Evolutionary conservation across 2,113 vertebrate genomes (phyloP), one percentile per base, ranked within the genome.

Genomic region (Anoura caudifer): DNA sequence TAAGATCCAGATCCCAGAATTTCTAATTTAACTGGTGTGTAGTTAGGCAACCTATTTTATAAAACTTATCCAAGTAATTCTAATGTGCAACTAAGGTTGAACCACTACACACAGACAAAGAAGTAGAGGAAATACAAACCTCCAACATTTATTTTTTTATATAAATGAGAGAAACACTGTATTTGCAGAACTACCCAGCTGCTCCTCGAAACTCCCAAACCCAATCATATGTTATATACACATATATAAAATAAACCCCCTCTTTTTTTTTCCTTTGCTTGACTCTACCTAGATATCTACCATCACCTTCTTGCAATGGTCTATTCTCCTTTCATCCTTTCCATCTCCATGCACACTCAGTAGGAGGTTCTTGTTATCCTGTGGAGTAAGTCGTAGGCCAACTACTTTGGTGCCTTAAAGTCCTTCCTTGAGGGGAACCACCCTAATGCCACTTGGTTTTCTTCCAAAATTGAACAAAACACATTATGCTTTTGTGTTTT

Each of bases 61-160:
- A 91, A 87, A 84, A 79, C 22, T 54, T 95, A 31, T 31, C 54
- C 47, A 89, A 47, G 36, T 95, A 56, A 95, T 94, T 91, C 72
- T 79, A 89, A 87, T 73, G 45, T 63, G 16, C 19, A 79, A 33
- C 28, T 28, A 77, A 67, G 33, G 52, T 79, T 93, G 67, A 95
- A 79, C 31, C 6, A 52, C 50, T 82, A 43, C 59, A 31, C 88
- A 84, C 16, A 93, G 41, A 41, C n/a, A 90, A 5, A 89, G 50
- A 95, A 84, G 33, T 19, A 79, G 47, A 77, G 26, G 67, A 73
- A 95, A 95, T 87, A 31, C n/a, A 97, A 95, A 97, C 24, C 70
- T 24, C 28, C 87, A 76, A n/a, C 20, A 89, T 65, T 89, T 28
- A 80, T 36, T 86, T 95, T 63, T 94, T 96, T 84, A 86, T 90